These are phyloP conservation scores for Andrena dorsata DNA, from an alignment of 2,888 invertebrate genomes.

Conservation along the genomic window DNA sequence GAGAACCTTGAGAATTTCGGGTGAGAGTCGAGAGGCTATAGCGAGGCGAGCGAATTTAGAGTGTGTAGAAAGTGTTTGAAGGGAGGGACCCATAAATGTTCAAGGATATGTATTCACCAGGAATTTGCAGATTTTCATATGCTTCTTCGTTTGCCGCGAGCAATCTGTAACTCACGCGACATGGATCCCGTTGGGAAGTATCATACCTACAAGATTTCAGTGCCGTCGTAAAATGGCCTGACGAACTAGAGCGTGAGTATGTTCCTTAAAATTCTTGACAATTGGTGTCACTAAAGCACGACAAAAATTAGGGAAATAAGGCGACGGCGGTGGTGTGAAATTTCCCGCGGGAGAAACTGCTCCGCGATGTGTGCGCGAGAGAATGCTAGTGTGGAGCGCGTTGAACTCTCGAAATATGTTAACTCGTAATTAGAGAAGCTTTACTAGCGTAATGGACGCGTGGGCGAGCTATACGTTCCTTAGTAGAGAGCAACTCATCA, in stretches of 20 bases:
- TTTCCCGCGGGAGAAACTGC: conserved; percentile 34
- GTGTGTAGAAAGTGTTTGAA: background rate
- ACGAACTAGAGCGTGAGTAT: conserved; percentile 1
- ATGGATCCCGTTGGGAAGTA: background rate
- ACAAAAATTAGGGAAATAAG: conserved; percentile 19
- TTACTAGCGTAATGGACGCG: conserved; percentile 68
- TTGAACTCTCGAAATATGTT: conserved; percentile 64
- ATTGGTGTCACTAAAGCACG: background rate
- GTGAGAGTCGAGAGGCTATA: background rate
- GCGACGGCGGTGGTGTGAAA: conserved; percentile 11
- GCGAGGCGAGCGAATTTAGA: background rate
- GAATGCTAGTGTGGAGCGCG: conserved; percentile 25
- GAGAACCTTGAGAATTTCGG: background rate
- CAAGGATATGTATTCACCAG: too few relatives aligned
- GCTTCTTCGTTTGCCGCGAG: too few relatives aligned
- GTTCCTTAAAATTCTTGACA: background rate
- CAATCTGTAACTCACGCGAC: too few relatives aligned
- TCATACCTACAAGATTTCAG: background rate
- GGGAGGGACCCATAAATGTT: background rate
- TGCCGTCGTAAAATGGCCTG: background rate
- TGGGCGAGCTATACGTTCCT: conserved; percentile 55
- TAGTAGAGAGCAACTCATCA: conserved; percentile 38
- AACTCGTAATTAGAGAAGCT: conserved; percentile 65
- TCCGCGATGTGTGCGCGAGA: background rate
- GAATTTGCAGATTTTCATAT: too few relatives aligned